Percentiles rank a stretch among this genome's conserved stretches.
These are phyloP conservation scores for Dermochelys coriacea DNA, from an alignment of 2,797 vertebrate species.

Conservation along the genomic window DNA sequence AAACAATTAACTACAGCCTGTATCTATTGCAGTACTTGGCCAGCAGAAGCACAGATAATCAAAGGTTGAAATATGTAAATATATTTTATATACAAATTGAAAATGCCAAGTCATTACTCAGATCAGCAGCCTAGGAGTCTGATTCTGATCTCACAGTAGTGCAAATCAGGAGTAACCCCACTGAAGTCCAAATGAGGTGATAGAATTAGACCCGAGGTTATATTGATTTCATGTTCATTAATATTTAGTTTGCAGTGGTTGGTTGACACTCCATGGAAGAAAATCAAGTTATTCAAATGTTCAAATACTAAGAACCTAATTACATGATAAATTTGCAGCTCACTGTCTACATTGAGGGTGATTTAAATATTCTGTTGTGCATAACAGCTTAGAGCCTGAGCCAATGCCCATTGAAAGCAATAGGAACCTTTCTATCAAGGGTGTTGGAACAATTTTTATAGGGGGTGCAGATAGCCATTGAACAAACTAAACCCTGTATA, in stretches of 20 bases:
- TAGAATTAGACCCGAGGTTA: background rate
- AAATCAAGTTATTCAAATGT: background rate
- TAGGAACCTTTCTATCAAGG: background rate
- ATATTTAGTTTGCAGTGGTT: background rate
- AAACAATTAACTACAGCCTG: background rate
- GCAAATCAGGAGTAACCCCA: background rate
- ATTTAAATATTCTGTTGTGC: background rate
- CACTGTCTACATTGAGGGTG: background rate
- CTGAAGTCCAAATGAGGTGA: background rate
- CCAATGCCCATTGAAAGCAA: background rate
- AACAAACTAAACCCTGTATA: too few relatives aligned
- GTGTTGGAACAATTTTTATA: too few relatives aligned
- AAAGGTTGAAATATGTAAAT: background rate
- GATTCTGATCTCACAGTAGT: background rate
- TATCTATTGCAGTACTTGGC: background rate
- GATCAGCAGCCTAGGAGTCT: background rate
- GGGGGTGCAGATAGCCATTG: too few relatives aligned
- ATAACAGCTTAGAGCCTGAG: fast-evolving
- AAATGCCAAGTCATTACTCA: background rate
- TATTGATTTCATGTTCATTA: fast-evolving
- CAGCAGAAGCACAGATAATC: background rate
- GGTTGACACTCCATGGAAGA: background rate
- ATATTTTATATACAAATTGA: background rate
- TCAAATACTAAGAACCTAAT: background rate
- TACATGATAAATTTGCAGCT: background rate